These are phyloP conservation scores for Coregonus suidteri DNA, from an alignment of 2,797 vertebrate genomes.

Conservation along the genomic window DNA sequence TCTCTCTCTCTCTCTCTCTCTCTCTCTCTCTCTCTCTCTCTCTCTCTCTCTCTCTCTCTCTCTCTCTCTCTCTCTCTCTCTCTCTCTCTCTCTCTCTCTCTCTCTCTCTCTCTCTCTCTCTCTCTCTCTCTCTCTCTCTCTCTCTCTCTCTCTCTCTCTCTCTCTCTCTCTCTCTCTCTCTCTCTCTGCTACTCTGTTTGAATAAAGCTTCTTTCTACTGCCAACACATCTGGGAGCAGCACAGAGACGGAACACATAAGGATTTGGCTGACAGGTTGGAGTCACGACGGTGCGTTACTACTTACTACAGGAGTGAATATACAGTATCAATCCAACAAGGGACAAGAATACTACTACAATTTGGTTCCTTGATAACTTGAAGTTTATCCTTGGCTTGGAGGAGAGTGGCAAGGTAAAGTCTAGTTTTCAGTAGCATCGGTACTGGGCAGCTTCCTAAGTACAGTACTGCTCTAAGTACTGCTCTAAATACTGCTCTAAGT, in stretches of 20 bases:
- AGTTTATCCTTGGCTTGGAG: slow-evolving; percentile 21
- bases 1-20: slow-evolving; percentile 10
- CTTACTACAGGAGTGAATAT: slow-evolving; percentile 29
- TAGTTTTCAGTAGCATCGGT: not conserved
- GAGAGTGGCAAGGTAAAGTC: slow-evolving; percentile 36
- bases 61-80: slow-evolving; percentile 8
- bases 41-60: slow-evolving; percentile 10
- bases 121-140: slow-evolving; percentile 27
- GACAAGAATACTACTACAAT: slow-evolving; percentile 40
- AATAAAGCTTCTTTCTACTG: slow-evolving; percentile 81
- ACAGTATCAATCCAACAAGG: not conserved
- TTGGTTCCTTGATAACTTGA: slow-evolving; percentile 28
- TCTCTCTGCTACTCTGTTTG: slow-evolving; percentile 59
- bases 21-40: slow-evolving; percentile 5
- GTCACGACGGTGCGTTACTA: slow-evolving; percentile 61
- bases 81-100: slow-evolving; percentile 1
- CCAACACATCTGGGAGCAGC: slow-evolving; percentile 67
- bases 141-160: not conserved
- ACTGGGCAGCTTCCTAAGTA: not conserved
- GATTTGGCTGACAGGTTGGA: slow-evolving; percentile 44
- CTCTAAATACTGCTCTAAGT: no score
- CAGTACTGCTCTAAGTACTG: not conserved
- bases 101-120: slow-evolving; percentile 28
- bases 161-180: slow-evolving; percentile 5
- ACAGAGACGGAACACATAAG: slow-evolving; percentile 51